A percentile compares a stretch with the other conserved stretches of the same genome.
phyloP scores from a whole-genome alignment of 2,888 invertebrate species.

The Epistrophella euchroma region DNA sequence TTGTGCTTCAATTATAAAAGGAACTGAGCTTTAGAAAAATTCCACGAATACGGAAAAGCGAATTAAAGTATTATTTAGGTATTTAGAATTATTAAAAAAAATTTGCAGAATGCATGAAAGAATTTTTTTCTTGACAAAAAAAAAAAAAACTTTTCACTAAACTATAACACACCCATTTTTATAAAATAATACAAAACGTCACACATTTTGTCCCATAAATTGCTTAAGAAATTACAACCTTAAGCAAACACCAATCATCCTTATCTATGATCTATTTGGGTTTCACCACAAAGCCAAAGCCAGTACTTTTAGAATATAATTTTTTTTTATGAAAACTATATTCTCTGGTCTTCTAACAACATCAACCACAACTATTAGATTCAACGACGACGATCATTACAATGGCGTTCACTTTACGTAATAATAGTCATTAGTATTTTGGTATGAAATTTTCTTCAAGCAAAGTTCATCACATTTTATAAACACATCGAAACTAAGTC shows the following conservation, averaged over 20 bases:
- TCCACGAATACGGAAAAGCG: too few species aligned
- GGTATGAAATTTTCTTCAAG: slow-evolving; percentile 36
- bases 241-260: slow-evolving; percentile 67
- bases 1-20: too few species aligned
- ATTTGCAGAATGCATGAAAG: background rate
- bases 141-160: background rate
- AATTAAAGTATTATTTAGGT: too few species aligned
- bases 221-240: slow-evolving; percentile 57
- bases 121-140: background rate
- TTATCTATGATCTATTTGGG: slow-evolving; percentile 66
- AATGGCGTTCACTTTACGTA: slow-evolving; percentile 55
- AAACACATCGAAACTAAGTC: slow-evolving; percentile 17
- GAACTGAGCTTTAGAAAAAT: too few species aligned
- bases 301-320: slow-evolving; percentile 15
- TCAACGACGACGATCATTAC: slow-evolving; percentile 38
- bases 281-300: slow-evolving; percentile 33
- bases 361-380: slow-evolving; percentile 39
- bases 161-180: background rate
- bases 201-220: slow-evolving; percentile 40
- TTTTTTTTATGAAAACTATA: background rate
- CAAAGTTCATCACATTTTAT: slow-evolving; percentile 16
- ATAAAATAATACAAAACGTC: background rate
- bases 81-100: too few species aligned
- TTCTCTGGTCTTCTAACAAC: slow-evolving; percentile 17
- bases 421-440: slow-evolving; percentile 71